Percentiles rank a stretch among this genome's conserved stretches.
Conservation (phyloP, 2,888 invertebrate species). For the Rhimphoctona megacephalus region DNA sequence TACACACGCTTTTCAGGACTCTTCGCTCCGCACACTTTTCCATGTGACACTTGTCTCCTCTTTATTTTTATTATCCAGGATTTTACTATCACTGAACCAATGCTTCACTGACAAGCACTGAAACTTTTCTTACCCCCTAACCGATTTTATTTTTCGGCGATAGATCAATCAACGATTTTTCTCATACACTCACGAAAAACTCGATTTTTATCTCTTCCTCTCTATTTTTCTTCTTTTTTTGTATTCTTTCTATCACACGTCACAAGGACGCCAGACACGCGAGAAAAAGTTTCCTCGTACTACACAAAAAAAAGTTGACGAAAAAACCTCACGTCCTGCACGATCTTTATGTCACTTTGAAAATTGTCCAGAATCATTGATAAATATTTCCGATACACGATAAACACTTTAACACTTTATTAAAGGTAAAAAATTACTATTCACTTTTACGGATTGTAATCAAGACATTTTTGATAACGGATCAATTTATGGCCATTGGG, state of each 20-base stretch:
- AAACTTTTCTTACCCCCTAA: slow-evolving; percentile 49
- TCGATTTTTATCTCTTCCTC: slow-evolving; percentile 16
- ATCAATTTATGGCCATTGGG: neutral
- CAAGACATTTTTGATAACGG: neutral
- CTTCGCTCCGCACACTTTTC: slow-evolving; percentile 30
- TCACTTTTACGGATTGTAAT: neutral
- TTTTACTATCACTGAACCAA: neutral
- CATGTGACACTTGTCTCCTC: slow-evolving; percentile 23
- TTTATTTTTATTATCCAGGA: neutral
- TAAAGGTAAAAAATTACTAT: neutral
- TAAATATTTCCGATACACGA: neutral
- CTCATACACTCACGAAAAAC: neutral
- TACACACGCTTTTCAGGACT: slow-evolving; percentile 31
- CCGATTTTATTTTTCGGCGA: slow-evolving; percentile 52
- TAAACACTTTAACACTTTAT: neutral
- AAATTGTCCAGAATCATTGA: neutral
- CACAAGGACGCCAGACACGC: neutral
- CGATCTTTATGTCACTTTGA: neutral
- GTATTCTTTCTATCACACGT: neutral
- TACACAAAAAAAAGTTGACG: neutral
- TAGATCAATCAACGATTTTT: slow-evolving; percentile 59
- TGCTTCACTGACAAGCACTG: slow-evolving; percentile 13
- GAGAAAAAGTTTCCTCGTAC: slow-evolving; percentile 62
- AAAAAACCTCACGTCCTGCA: slow-evolving; percentile 14
- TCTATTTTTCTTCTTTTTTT: neutral